Conservation (phyloP, 2,888 invertebrate genomes). For the Eristalis pertinax region DNA sequence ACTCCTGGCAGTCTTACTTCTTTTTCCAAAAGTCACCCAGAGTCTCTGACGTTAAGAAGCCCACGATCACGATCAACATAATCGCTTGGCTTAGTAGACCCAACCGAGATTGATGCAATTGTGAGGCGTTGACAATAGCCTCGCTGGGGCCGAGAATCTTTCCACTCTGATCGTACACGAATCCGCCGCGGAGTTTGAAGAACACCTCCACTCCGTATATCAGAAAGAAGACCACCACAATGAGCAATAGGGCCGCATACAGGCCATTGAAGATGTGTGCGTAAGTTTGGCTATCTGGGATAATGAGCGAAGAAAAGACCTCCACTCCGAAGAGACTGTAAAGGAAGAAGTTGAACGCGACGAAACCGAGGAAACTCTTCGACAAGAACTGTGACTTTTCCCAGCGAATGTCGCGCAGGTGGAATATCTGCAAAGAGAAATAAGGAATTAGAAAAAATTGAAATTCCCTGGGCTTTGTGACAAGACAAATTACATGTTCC, state of each 20-base stretch:
- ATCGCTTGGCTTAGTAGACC: constrained; percentile 94
- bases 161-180: constrained; percentile 88
- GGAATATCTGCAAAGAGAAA: constrained; percentile 88
- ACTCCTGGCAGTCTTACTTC: constrained; percentile 84
- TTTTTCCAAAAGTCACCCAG: constrained; percentile 96
- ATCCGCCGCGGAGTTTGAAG: constrained; percentile 95
- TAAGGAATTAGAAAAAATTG: not conserved
- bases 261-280: constrained; percentile 95
- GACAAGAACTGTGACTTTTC: constrained; percentile 94
- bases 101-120: constrained; percentile 94
- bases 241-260: constrained; percentile 94
- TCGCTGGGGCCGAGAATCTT: constrained; percentile 83
- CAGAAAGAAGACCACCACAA: constrained; percentile 95
- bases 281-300: constrained; percentile 82
- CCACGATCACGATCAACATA: constrained; percentile 93
- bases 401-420: constrained; percentile 92
- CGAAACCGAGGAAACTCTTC: constrained; percentile 94
- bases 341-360: constrained; percentile 93
- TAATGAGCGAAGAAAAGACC: constrained; percentile 81
- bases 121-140: constrained; percentile 89
- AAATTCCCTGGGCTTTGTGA: too few relatives aligned
- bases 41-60: constrained; percentile 95
- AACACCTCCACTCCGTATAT: constrained; percentile 97
- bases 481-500: not conserved
- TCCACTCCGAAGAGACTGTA: constrained; percentile 92